Conservation (phyloP, 2,888 invertebrate genomes). For the Phragmatobia fuliginosa region DNA sequence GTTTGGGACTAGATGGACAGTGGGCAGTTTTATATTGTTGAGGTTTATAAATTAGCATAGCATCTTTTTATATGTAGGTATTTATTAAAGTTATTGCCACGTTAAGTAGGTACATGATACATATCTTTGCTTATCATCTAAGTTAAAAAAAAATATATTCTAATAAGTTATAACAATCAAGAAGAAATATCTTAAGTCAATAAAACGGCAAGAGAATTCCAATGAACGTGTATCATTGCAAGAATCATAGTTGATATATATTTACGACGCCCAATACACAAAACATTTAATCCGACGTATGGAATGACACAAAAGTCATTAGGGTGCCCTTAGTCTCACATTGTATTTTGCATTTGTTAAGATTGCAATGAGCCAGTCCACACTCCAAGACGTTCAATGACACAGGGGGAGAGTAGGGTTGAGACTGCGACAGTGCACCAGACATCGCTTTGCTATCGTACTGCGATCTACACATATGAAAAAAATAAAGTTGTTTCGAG, state of each 20-base stretch:
- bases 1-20: too few relatives aligned
- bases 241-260: not conserved
- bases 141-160: not conserved
- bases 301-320: constrained; percentile 55
- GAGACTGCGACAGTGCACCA: constrained; percentile 76
- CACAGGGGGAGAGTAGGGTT: constrained; percentile 63
- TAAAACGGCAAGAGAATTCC: not conserved
- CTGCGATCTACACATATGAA: constrained; percentile 74
- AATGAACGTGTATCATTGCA: not conserved
- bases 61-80: too few relatives aligned
- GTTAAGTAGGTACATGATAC: not conserved
- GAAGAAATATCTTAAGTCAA: not conserved
- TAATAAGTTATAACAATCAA: not conserved
- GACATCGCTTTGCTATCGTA: constrained; percentile 79
- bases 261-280: constrained; percentile 3
- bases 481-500: constrained; percentile 42
- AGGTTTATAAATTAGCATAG: too few relatives aligned
- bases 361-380: constrained; percentile 62
- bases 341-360: constrained; percentile 70
- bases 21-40: too few relatives aligned
- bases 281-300: constrained; percentile 49
- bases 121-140: not conserved
- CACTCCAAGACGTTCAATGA: constrained; percentile 77
- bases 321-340: constrained; percentile 63
- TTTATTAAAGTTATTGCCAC: too few relatives aligned